These are phyloP conservation scores for Chloromyia formosa DNA, from an alignment of 2,888 invertebrate genomes.

Conservation along the genomic window DNA sequence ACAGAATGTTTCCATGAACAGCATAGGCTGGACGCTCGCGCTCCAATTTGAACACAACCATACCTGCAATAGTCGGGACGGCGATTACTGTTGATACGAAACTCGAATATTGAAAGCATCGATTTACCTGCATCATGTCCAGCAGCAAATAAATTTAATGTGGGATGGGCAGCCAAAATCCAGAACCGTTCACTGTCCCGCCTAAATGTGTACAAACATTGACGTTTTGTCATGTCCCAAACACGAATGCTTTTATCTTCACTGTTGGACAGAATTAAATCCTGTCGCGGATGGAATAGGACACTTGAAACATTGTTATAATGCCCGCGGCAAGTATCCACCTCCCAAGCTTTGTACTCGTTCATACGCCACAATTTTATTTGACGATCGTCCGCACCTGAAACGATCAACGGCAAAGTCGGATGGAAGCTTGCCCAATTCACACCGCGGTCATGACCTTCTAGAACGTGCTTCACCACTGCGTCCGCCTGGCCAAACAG, in stretches of 20 bases:
- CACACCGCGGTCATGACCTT: conserved; percentile 96
- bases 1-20: conserved; percentile 90
- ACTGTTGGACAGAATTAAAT: conserved; percentile 94
- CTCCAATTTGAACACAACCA: conserved; percentile 76
- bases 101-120: background rate
- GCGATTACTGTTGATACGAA: background rate
- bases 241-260: conserved; percentile 98
- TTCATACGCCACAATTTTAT: conserved; percentile 99
- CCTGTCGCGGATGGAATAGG: conserved; percentile 96
- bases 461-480: conserved; percentile 88
- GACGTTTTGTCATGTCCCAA: conserved; percentile 98
- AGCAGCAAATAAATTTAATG: conserved; percentile 97
- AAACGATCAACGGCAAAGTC: conserved; percentile 91
- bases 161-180: conserved; percentile 95
- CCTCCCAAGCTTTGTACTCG: conserved; percentile 98
- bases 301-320: conserved; percentile 99
- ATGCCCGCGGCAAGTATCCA: conserved; percentile 99
- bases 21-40: conserved; percentile 96
- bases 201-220: conserved; percentile 89
- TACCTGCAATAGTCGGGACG: conserved; percentile 54
- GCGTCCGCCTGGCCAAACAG: conserved; percentile 95
- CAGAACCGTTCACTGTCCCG: conserved; percentile 98
- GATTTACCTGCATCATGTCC: conserved; percentile 95
- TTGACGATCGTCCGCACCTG: conserved; percentile 98
- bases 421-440: conserved; percentile 99